phyloP scores from a whole-genome alignment of 2,113 vertebrate genomes.

The Alosa alosa region DNA sequence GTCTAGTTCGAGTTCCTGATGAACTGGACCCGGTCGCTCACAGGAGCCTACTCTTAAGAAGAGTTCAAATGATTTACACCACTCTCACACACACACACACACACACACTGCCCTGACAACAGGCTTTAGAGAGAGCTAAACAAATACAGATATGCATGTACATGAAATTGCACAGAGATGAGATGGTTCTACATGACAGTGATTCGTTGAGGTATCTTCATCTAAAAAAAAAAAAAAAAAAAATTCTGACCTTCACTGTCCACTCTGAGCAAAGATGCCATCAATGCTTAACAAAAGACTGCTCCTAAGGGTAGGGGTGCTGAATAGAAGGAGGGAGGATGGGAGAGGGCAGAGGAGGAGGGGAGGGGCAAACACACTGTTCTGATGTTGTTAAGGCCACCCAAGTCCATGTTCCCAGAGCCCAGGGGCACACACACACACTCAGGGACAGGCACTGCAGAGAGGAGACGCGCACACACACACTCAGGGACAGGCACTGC shows the following conservation, averaged over 20 bases:
- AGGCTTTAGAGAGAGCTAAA: no score
- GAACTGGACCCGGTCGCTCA: neutral
- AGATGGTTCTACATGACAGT: neutral
- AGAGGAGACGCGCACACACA: neutral
- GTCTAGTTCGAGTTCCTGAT: neutral
- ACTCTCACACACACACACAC: no score
- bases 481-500: constrained; percentile 23
- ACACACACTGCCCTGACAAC: no score
- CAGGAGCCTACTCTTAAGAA: no score
- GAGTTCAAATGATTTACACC: no score
- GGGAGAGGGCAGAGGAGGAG: neutral
- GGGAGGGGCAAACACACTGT: no score
- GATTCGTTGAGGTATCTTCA: neutral
- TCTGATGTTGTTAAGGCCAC: constrained; percentile 13
- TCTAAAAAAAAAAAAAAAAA: neutral
- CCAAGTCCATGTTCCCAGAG: neutral
- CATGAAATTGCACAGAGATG: neutral
- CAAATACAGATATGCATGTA: neutral
- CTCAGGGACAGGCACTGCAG: constrained; percentile 23
- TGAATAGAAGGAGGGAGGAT: neutral
- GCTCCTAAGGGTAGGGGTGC: neutral
- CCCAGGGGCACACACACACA: neutral
- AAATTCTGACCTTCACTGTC: neutral
- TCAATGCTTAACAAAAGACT: neutral
- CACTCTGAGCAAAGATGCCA: neutral